Evolutionary conservation across 1,140 invertebrate species (phyloP), one percentile per base, ranked within the genome.

Genomic region (Solenopsis invicta): DNA sequence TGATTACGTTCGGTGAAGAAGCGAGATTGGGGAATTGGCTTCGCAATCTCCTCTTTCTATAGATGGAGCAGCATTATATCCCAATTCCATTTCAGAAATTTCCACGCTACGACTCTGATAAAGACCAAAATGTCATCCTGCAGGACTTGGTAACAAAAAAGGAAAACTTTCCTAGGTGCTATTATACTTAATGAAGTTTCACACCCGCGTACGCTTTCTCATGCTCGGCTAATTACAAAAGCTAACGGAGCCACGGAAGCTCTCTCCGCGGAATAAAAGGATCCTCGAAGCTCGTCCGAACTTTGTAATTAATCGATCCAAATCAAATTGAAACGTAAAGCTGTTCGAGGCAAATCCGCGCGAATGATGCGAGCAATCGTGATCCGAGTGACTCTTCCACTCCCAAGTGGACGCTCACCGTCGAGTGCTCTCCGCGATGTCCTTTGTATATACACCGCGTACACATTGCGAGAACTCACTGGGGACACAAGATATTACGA

Each of bases 301-400:
- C 34, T 81, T 81, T 2, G 48, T 29, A 56, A 71, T 71, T 81
- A 69, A 54, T 29, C 13, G 50, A 54, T 41, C 10, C 41, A 64
- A 56, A 54, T 29, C n/a, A 2, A 29, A 48, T 77, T 62, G 4
- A 34, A 48, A 6, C n/a, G n/a, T n/a, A 56, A 52, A 48, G 4
- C 18, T 18, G 13, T 48, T 78, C 1, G 4, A 34, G 29, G 48
- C n/a, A 69, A 41, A 54, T 45, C 34, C 48, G 9, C 5, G 64
- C 64, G 29, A 81, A 74, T 69, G 54, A 75, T 75, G 54, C 69
- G 67, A 74, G 67, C 13, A 71, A 81, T 81, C 48, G 21, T 71
- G n/a, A 54, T 71, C 50, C 45, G 45, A 41, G 29, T 64, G 34
- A 62, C 37, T 62, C 37, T 29, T 76, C 37, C 37, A 29, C 50